Conservation (phyloP, 2,888 invertebrate species). For the Aplocera efformata region DNA sequence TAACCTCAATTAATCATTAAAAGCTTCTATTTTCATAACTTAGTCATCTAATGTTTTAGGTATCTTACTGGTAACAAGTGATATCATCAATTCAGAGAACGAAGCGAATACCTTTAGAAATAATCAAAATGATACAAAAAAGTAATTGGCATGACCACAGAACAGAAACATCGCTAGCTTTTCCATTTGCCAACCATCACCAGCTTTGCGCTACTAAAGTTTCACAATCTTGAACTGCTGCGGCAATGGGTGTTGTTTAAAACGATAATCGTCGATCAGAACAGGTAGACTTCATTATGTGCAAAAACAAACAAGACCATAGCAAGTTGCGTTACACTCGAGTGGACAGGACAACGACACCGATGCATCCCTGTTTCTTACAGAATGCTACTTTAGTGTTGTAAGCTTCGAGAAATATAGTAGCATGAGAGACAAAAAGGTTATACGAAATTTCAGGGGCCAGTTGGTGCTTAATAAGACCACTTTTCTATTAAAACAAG, state of each 20-base stretch:
- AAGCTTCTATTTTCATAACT: no score
- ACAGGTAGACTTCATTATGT: slow-evolving; percentile 54
- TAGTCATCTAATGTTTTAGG: slow-evolving; percentile 25
- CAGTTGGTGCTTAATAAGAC: no score
- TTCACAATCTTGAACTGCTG: neutral
- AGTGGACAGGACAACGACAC: slow-evolving; percentile 70
- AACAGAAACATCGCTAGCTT: neutral
- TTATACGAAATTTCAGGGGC: no score
- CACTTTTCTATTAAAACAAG: no score
- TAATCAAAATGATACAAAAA: slow-evolving; percentile 16
- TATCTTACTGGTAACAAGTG: slow-evolving; percentile 26
- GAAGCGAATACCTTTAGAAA: slow-evolving; percentile 12
- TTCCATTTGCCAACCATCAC: slow-evolving; percentile 7
- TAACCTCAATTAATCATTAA: no score
- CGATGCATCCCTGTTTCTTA: slow-evolving; percentile 11
- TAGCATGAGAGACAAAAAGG: no score
- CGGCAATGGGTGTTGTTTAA: slow-evolving; percentile 33
- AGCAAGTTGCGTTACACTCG: slow-evolving; percentile 51
- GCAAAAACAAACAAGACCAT: slow-evolving; percentile 65
- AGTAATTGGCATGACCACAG: slow-evolving; percentile 35
- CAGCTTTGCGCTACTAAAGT: neutral
- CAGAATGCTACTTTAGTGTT: neutral
- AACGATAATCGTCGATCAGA: slow-evolving; percentile 28
- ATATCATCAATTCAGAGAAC: slow-evolving; percentile 45
- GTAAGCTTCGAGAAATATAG: no score